Conservation (phyloP, 2,888 invertebrate genomes). For the Apotomis turbidana region DNA sequence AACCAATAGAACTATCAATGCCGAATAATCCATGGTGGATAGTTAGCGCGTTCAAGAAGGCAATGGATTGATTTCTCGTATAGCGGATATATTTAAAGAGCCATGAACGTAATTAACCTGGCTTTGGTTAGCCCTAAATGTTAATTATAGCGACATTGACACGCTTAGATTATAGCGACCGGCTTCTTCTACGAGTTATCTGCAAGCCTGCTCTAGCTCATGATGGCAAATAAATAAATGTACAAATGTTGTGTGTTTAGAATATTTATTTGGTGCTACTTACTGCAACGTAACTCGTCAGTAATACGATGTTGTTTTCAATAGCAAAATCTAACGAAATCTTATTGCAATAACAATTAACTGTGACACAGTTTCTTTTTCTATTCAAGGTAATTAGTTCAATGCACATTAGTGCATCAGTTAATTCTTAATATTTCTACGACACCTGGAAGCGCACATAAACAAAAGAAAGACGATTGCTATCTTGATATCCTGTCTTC, state of each 20-base stretch:
- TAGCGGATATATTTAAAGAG: slow-evolving; percentile 36
- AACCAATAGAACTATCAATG: slow-evolving; percentile 13
- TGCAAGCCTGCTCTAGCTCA: neutral
- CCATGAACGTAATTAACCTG: slow-evolving; percentile 26
- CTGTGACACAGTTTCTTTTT: neutral
- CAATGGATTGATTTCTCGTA: slow-evolving; percentile 2
- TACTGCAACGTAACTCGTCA: neutral
- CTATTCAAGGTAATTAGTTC: neutral
- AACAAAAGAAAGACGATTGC: too few relatives aligned
- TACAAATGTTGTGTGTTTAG: neutral
- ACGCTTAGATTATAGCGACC: slow-evolving; percentile 27
- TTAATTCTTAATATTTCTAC: neutral
- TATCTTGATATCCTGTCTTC: too few relatives aligned
- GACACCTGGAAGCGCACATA: too few relatives aligned
- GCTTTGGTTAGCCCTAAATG: slow-evolving; percentile 17
- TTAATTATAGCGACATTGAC: slow-evolving; percentile 32
- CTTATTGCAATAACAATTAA: slow-evolving; percentile 4
- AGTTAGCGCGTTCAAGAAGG: slow-evolving; percentile 4
- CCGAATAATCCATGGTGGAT: slow-evolving; percentile 22
- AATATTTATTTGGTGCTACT: neutral
- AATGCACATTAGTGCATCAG: too few relatives aligned
- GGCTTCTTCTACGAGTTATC: slow-evolving; percentile 8
- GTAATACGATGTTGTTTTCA: slow-evolving; percentile 1
- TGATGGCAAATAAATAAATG: neutral
- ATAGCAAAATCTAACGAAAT: neutral